phyloP scores from a whole-genome alignment of 2,797 vertebrate species.

The Salmo trutta region DNA sequence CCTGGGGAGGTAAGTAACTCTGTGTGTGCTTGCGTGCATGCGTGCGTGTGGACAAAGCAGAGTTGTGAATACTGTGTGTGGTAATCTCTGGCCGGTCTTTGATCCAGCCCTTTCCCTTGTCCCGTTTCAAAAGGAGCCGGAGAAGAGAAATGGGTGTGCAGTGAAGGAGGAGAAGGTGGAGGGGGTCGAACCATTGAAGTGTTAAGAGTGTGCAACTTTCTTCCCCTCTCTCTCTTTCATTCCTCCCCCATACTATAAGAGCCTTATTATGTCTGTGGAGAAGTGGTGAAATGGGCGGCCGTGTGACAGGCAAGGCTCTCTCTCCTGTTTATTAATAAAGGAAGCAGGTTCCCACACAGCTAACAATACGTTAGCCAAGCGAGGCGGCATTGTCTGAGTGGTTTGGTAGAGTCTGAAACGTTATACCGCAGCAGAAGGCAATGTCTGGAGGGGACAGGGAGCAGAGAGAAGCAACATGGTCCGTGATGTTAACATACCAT shows the following conservation, averaged over 20 bases:
- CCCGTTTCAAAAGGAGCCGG: conserved; percentile 85
- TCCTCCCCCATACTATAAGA: conserved; percentile 69
- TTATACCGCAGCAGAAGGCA: conserved; percentile 77
- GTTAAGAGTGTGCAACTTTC: conserved; percentile 86
- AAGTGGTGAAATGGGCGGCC: conserved; percentile 52
- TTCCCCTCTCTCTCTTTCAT: conserved; percentile 66
- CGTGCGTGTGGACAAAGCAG: conserved; percentile 41
- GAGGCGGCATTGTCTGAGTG: conserved; percentile 65
- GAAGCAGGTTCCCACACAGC: conserved; percentile 88
- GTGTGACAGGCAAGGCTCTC: conserved; percentile 44
- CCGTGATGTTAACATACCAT: not conserved
- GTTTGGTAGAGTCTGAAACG: conserved; percentile 75
- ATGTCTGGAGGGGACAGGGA: conserved; percentile 59
- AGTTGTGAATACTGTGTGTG: conserved; percentile 85
- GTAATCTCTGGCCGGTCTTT: conserved; percentile 82
- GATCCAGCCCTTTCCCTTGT: conserved; percentile 85
- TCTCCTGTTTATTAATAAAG: conserved; percentile 85
- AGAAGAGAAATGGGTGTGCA: conserved; percentile 67
- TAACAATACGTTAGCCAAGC: conserved; percentile 77
- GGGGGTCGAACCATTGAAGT: conserved; percentile 83
- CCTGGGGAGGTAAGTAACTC: not conserved
- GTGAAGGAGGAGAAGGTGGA: conserved; percentile 51
- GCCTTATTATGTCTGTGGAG: conserved; percentile 80
- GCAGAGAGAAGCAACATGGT: not conserved
- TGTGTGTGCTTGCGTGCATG: conserved; percentile 25